These are phyloP conservation scores for Chroicocephalus ridibundus DNA, from an alignment of 2,113 vertebrate genomes.

Conservation along the genomic window DNA sequence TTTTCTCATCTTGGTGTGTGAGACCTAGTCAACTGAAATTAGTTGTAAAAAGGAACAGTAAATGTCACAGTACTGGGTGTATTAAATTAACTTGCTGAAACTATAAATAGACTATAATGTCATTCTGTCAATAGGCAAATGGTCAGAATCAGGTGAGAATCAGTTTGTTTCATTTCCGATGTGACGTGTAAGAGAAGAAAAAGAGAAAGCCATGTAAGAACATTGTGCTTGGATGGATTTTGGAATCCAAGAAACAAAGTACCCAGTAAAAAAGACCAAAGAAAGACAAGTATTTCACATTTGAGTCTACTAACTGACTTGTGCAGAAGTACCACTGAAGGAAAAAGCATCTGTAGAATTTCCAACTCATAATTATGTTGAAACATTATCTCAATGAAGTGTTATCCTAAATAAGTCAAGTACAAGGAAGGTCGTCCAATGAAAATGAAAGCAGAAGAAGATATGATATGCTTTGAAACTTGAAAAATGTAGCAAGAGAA, in stretches of 20 bases:
- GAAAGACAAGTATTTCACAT: not conserved
- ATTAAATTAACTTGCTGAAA: not conserved
- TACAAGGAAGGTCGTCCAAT: not conserved
- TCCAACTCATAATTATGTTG: not conserved
- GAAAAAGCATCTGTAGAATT: not conserved
- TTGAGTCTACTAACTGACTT: not conserved
- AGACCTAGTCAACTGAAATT: not conserved
- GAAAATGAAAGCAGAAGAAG: not conserved
- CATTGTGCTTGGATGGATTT: not conserved
- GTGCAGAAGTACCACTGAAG: not conserved
- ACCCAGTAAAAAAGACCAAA: not conserved
- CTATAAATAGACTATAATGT: not conserved
- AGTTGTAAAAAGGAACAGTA: not conserved
- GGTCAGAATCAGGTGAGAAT: not conserved
- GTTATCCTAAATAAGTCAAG: not conserved
- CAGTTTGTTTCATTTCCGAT: not conserved
- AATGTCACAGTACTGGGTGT: not conserved
- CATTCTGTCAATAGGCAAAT: not conserved
- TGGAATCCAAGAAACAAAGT: not conserved
- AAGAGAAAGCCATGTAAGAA: not conserved
- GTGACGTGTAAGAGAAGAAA: fast-evolving
- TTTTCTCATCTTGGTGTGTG: not conserved
- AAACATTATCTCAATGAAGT: not conserved
- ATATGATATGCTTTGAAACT: not conserved
- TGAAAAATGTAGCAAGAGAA: not conserved